Evolutionary conservation across 2,797 vertebrate species (phyloP), one percentile per base, ranked within the genome.

Genomic region (Chromis chromis): DNA sequence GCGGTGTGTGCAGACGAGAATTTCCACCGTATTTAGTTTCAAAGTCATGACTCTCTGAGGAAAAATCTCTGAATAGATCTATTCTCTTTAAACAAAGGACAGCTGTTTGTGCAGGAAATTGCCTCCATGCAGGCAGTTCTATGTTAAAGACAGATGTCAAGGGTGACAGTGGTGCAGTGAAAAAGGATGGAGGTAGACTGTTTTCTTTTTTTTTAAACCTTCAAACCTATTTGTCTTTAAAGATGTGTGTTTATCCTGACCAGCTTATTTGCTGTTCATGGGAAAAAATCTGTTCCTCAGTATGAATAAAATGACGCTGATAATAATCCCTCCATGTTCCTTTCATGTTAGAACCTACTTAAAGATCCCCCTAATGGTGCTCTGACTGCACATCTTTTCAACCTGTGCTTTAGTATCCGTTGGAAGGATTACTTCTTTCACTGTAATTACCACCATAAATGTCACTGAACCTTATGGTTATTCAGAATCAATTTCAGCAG

Each of bases 401-500:
- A 39, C 31, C 27, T 56, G 24, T 63, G 71, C 59, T 13, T 70
- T 3, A 1, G 17, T 54, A 40, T 70, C 36, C 33, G 25, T 21
- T 31, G 31, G 28, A 60, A 22, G 52, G 49, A 48, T 71, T 21
- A 11, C 39, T 52, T 59, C 17, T 63, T 62, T 36, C 19, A 36
- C 42, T 19, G 17, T 63, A 69, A 59, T 49, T 57, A 65, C 22
- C 39, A 5, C 1, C 0, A 42, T 33, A 57, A 61, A 65, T 25
- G 64, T 76, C 2, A 3, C 49, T 14, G 27, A 58, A 56, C 57
- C 53, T 57, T 67, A 77, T 59, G 68, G 52, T 62, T 53, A 46
- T 69, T 73, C 42, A 74, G 10, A 80, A 78, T 76, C 69, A 69
- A 83, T 83, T 75, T 74, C 33, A 61, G 11, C 6, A 1, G 56